Percentiles rank a stretch among this genome's conserved stretches.
These are phyloP conservation scores for Camelus dromedarius DNA, from an alignment of 2,113 vertebrate genomes.

Conservation along the genomic window DNA sequence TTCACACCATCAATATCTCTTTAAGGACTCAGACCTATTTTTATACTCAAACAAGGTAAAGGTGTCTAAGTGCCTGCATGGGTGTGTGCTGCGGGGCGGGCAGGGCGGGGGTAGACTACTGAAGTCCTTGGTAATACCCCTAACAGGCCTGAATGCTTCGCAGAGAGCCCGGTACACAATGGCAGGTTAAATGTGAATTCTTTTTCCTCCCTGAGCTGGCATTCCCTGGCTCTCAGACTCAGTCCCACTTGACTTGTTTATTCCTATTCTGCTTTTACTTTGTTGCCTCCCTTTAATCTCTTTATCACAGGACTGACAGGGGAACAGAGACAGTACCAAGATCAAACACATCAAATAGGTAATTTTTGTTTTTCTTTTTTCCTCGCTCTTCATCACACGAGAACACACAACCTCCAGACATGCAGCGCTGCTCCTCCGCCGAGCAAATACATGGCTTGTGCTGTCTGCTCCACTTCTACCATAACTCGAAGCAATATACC, in stretches of 20 bases:
- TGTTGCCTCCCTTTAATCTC: constrained; percentile 79
- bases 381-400: constrained; percentile 43
- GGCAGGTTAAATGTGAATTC: constrained; percentile 5
- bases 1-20: background rate
- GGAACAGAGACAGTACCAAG: constrained; percentile 69
- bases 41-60: background rate
- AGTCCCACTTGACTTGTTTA: constrained; percentile 78
- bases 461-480: background rate
- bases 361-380: constrained; percentile 55
- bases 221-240: background rate
- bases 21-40: background rate
- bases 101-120: background rate
- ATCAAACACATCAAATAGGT: constrained; percentile 75
- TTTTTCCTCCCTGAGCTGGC: background rate
- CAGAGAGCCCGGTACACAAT: background rate
- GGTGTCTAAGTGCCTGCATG: fast-evolving
- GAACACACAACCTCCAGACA: constrained; percentile 10
- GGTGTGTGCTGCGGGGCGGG: background rate
- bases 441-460: background rate
- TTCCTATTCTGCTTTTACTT: constrained; percentile 52
- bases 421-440: background rate
- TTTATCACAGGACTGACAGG: constrained; percentile 72
- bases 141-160: background rate
- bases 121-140: background rate
- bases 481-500: background rate